Evolutionary conservation across 2,888 invertebrate genomes (phyloP).

Genomic region (Lepidochrysops patricia): DNA sequence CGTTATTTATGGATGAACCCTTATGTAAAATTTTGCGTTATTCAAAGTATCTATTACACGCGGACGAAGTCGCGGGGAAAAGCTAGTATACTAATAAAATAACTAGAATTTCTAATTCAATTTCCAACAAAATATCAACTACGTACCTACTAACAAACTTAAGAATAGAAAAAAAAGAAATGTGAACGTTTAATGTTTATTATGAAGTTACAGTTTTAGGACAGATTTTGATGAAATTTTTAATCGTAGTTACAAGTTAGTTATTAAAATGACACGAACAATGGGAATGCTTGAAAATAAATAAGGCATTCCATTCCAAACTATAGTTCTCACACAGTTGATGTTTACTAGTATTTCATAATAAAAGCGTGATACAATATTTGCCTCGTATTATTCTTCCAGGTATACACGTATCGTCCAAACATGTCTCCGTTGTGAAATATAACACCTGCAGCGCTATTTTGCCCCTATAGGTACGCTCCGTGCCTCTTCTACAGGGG

Average conservation of each 20-base stretch:
- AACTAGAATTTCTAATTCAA: background rate
- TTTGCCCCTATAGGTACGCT: background rate
- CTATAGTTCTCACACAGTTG: no score
- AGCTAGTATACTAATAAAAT: background rate
- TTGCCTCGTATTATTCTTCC: background rate
- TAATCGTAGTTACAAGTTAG: no score
- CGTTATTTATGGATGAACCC: no score
- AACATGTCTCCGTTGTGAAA: background rate
- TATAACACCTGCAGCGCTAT: background rate
- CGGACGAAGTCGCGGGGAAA: no score
- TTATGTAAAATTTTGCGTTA: no score
- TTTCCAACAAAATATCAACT: constrained; percentile 5
- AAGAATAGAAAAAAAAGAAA: background rate
- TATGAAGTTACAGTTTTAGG: background rate
- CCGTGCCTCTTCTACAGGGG: background rate
- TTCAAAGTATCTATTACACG: no score
- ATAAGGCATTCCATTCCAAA: no score
- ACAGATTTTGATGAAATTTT: background rate
- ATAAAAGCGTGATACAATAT: no score
- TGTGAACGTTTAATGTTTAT: background rate
- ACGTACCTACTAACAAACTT: background rate
- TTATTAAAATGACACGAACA: no score
- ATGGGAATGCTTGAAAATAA: no score
- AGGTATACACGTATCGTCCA: background rate
- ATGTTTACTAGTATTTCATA: no score